Percentiles rank a stretch among this genome's conserved stretches.
These are phyloP conservation scores for Tyria jacobaeae DNA, from an alignment of 2,888 invertebrate genomes.

Conservation along the genomic window DNA sequence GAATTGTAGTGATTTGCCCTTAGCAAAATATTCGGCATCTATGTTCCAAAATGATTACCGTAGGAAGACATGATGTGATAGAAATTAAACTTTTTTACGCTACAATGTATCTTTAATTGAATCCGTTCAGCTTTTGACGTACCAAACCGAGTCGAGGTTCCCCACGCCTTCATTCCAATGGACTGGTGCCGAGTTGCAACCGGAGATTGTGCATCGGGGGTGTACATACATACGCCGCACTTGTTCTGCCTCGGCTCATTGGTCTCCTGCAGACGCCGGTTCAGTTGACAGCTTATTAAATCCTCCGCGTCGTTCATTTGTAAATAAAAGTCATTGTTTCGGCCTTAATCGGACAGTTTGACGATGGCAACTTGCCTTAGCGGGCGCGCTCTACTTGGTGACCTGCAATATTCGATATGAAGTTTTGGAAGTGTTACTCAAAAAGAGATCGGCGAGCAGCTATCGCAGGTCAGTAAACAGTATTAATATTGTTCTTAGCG, in stretches of 20 bases:
- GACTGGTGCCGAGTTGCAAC: constrained; percentile 49
- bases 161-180: constrained; percentile 77
- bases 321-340: constrained; percentile 86
- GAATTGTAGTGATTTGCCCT: constrained; percentile 76
- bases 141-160: constrained; percentile 65
- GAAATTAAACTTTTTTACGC: constrained; percentile 86
- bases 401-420: constrained; percentile 66
- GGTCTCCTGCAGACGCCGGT: constrained; percentile 66
- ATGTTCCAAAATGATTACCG: constrained; percentile 80
- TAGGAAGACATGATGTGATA: constrained; percentile 85
- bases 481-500: background rate
- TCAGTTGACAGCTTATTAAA: constrained; percentile 78
- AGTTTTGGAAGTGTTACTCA: constrained; percentile 81
- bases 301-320: constrained; percentile 76
- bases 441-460: constrained; percentile 68
- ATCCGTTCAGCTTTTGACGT: constrained; percentile 38
- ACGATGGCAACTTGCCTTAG: constrained; percentile 73
- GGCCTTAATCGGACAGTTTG: constrained; percentile 76
- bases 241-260: constrained; percentile 72
- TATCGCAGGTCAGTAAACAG: constrained; percentile 62
- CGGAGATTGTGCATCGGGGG: constrained; percentile 61
- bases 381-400: constrained; percentile 66
- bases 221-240: constrained; percentile 72
- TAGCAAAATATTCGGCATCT: constrained; percentile 78
- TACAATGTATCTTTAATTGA: constrained; percentile 62